Base-by-base conservation (phyloP, 1,140 invertebrate species). In the Globodera rostochiensis region DNA sequence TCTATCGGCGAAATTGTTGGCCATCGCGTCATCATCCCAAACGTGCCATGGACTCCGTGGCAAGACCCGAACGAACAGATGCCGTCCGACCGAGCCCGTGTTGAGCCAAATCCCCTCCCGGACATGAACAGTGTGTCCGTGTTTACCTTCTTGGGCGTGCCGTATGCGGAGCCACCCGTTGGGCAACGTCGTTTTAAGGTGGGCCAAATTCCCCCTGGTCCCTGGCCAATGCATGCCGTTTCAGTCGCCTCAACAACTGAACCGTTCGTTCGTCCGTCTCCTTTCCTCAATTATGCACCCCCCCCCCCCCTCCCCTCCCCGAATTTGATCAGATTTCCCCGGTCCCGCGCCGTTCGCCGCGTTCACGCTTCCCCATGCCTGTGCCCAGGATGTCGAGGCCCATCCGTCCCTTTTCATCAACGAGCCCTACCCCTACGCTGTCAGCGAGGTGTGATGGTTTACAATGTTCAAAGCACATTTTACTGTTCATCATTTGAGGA, bases 121-220 rank as follows among this genome's bases (percentile, higher is more conserved):
- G 50, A 13, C 46, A 66, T 70, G 0, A 90, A 90, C 76, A 88
- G 84, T 66, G 81, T 89, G 36, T 85, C 88, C 9, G 80, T 89
- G 19, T 87, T 83, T 74, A 80, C 88, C 4, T 94, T 93, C 82
- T 90, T 92, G 77, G 94, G 94, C 13, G 92, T 95, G 46, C 92
- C 93, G 83, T 95, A 93, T 91, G 94, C 93, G 0, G 90, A 93
- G 86, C 92, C 94, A 13, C 94, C 94, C 3, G 85, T 93, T n/a
- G 93, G 92, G 15, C 84, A 90, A 60, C 90, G 92, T 69, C 89
- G 94, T 84, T 95, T 93, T 93, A 91, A 91, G 85, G 88, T 89
- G 53, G 45, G 36, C 36, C 36, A 36, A 36, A 36, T 36, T 36
- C 69, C 19, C 70, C 15, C 45, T 8, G 36, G 36, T 36, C 36